Evolutionary conservation across 2,888 invertebrate genomes (phyloP).

Genomic region (Alitta virens): DNA sequence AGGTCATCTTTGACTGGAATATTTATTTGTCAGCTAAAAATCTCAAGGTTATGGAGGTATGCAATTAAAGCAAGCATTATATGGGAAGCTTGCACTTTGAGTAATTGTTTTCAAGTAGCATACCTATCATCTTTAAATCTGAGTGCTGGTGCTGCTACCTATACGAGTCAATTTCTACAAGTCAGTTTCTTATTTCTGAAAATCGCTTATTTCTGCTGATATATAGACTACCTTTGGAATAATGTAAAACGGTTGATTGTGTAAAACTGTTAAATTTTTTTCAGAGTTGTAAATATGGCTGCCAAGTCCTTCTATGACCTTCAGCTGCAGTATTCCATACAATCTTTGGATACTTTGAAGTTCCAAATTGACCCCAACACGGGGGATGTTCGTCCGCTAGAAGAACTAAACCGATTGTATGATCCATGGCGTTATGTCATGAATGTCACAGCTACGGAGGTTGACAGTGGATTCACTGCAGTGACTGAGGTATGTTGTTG

Average conservation of each 20-base stretch:
- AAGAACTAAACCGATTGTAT: constrained; percentile 1
- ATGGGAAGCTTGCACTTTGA: no score
- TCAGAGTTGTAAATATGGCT: constrained; percentile 22
- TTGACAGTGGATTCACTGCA: constrained; percentile 1
- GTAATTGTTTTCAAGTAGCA: no score
- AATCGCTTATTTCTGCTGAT: no score
- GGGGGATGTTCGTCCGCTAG: constrained; percentile 8
- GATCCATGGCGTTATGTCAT: constrained; percentile 22
- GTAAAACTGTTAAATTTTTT: neutral
- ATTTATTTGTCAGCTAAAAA: no score
- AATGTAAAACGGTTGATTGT: neutral
- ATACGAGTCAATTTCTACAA: no score
- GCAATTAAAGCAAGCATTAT: no score
- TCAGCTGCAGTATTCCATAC: constrained; percentile 17
- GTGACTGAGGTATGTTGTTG: neutral
- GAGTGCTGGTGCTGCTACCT: no score
- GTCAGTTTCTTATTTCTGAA: no score
- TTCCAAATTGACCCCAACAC: constrained; percentile 20
- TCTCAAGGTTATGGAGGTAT: no score
- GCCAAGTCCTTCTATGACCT: constrained; percentile 31
- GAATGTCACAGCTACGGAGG: constrained; percentile 14
- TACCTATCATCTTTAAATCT: no score
- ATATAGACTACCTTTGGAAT: no score
- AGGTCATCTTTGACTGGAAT: no score
- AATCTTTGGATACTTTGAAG: neutral